Conservation (phyloP, 2,888 invertebrate genomes). For the Limulus polyphemus region DNA sequence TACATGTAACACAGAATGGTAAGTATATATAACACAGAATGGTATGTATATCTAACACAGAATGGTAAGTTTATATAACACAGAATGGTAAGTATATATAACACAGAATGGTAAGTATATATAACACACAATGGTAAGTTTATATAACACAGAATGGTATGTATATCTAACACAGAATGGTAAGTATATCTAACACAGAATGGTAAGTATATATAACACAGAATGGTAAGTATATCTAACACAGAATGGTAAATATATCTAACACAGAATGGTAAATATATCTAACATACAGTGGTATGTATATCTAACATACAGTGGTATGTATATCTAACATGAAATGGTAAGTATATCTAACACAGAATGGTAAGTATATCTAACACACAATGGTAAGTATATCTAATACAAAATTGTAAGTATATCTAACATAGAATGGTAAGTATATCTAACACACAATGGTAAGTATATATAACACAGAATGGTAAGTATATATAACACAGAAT, state of each 20-base stretch:
- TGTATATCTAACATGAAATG: no score
- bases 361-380: not conserved
- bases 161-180: not conserved
- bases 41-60: not conserved
- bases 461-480: not conserved
- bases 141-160: not conserved
- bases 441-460: no score
- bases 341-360: not conserved
- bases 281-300: no score
- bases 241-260: not conserved
- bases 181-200: not conserved
- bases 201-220: no score
- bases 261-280: not conserved
- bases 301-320: not conserved
- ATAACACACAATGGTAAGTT: no score
- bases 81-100: no score
- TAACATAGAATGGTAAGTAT: not conserved
- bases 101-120: not conserved
- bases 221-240: not conserved
- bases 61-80: no score
- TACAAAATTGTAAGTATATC: no score
- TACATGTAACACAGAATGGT: not conserved
- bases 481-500: no score
- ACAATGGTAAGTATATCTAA: no score
- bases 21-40: not conserved